A percentile compares a stretch with the other conserved stretches of the same genome.
These are phyloP conservation scores for Oreohelix idahoensis DNA, from an alignment of 1,140 invertebrate genomes.

Conservation along the genomic window DNA sequence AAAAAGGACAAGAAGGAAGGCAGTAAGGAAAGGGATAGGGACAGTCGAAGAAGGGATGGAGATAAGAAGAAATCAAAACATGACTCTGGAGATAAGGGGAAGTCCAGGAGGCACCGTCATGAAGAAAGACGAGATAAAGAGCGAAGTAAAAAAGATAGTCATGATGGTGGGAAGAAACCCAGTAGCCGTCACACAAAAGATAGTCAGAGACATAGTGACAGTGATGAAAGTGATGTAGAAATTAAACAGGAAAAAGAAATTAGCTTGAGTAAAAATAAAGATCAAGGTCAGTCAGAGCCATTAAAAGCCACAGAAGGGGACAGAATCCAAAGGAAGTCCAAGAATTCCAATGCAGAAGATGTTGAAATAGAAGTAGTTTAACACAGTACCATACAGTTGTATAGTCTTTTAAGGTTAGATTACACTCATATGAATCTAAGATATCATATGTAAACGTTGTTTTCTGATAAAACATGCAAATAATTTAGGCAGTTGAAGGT, in stretches of 20 bases:
- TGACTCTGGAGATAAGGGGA: neutral
- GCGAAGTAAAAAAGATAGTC: neutral
- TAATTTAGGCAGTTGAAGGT: neutral
- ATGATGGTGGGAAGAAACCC: neutral
- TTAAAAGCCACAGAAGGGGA: neutral
- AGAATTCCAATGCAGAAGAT: neutral
- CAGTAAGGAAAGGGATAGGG: neutral
- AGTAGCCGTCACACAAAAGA: neutral
- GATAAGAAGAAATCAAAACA: neutral
- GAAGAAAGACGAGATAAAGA: constrained; percentile 1
- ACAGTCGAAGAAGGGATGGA: neutral
- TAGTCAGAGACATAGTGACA: neutral
- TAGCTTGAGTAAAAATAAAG: neutral
- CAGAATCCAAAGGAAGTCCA: neutral
- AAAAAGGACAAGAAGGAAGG: neutral
- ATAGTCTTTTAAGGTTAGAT: neutral
- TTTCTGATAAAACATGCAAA: neutral
- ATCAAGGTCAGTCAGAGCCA: neutral
- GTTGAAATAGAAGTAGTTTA: neutral
- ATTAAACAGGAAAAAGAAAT: constrained; percentile 15
- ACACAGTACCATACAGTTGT: neutral
- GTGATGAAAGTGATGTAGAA: constrained; percentile 10
- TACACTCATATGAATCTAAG: neutral
- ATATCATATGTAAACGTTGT: neutral
- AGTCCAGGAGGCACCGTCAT: neutral